Evolutionary conservation across 2,888 invertebrate species (phyloP), one percentile per base, ranked within the genome.

Genomic region (Agriopis leucophaearia): DNA sequence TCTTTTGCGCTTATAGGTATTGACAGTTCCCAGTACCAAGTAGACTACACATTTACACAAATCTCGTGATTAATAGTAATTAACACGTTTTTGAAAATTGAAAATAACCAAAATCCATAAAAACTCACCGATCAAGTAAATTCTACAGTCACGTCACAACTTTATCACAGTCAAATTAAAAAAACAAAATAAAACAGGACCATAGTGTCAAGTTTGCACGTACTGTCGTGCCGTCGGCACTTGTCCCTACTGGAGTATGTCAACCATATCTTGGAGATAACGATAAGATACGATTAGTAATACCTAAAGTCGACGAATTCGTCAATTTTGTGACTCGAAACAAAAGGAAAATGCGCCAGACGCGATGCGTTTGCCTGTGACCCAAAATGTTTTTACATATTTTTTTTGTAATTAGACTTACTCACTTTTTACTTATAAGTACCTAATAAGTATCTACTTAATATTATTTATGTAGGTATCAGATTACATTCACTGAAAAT

Each of bases 231-330:
- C 59, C 44, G 45, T 10, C 50, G 56, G 66, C 66, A 56, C 70
- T 62, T 70, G 47, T 9, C 38, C 40, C 35, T 13, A 18, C 38
- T 54, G 50, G 68, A 69, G 60, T 69, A 64, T 69, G 68, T 69
- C 64, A 44, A 13, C 16, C 67, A 51, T 63, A 63, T 63, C 66
- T 63, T 51, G 16, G 5, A 65, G 70, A 70, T 64, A 69, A 57
- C 63, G 70, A 70, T 70, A 70, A 66, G 66, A 66, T 63, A 66
- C 55, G 66, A 70, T 63, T 56, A 42, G 10, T 52, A 27, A 55
- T 55, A 55, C 55, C 55, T 55, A 60, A 64, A 68, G 38, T 48
- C 8, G 61, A 50, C 42, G 47, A 35, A 59, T 59, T 67, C 68
- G 64, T 60, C 64, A 64, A 69, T 51, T 69, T 68, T 50, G 50